Conservation (phyloP, 2,888 invertebrate genomes). For the Eurytoma adleriae region DNA sequence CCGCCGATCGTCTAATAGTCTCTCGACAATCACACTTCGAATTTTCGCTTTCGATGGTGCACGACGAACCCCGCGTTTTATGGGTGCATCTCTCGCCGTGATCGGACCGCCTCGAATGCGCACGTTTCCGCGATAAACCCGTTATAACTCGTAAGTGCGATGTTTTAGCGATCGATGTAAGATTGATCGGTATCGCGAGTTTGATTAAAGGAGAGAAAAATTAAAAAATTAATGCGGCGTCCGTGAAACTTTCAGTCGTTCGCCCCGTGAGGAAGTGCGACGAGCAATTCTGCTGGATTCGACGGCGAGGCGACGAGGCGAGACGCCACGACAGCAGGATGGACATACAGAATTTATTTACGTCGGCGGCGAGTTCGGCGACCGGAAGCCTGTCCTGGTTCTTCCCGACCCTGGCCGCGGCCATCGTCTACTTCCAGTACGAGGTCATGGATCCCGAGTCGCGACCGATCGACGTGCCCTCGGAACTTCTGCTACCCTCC, state of each 20-base stretch:
- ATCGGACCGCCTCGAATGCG: too few species aligned
- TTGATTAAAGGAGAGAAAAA: too few species aligned
- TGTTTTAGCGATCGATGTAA: too few species aligned
- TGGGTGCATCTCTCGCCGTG: too few species aligned
- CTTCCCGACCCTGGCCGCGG: conserved; percentile 89
- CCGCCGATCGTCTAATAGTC: too few species aligned
- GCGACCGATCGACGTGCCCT: conserved; percentile 83
- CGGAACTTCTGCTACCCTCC: conserved; percentile 81
- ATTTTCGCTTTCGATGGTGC: too few species aligned
- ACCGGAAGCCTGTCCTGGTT: conserved; percentile 86
- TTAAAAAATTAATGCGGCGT: too few species aligned
- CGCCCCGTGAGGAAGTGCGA: not conserved
- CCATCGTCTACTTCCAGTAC: conserved; percentile 91
- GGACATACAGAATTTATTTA: conserved; percentile 69
- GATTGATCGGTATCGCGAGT: too few species aligned
- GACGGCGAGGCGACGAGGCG: not conserved
- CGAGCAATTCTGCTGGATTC: not conserved
- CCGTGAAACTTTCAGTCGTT: conserved; percentile 21
- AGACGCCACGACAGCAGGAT: conserved; percentile 59
- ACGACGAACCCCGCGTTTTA: too few species aligned
- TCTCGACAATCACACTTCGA: too few species aligned
- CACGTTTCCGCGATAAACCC: too few species aligned
- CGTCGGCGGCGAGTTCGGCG: conserved; percentile 74
- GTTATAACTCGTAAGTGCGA: too few species aligned
- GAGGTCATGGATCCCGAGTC: conserved; percentile 91